phyloP scores from a whole-genome alignment of 2,797 vertebrate species.

The Nothura maculosa region DNA sequence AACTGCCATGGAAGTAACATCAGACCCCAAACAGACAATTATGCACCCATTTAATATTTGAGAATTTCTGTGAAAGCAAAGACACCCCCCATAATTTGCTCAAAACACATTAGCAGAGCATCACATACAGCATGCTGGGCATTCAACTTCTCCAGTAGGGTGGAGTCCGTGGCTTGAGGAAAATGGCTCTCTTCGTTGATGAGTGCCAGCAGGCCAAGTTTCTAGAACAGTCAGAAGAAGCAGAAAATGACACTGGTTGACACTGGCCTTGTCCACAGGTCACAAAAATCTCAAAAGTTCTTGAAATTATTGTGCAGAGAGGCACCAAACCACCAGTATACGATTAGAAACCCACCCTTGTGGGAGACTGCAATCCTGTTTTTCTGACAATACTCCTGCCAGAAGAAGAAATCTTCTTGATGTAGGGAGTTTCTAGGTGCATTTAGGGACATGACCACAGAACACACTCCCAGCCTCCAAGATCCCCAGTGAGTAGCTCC shows the following conservation, averaged over 20 bases:
- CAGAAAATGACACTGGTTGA: not conserved
- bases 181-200: constrained; percentile 99
- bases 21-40: not conserved
- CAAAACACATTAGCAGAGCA: not conserved
- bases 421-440: not conserved
- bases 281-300: not conserved
- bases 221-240: constrained; percentile 80
- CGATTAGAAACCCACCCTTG: not conserved
- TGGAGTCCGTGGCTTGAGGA: constrained; percentile 94
- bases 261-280: not conserved
- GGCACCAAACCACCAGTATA: rapidly evolving
- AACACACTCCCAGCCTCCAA: not conserved
- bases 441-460: not conserved
- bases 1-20: not conserved
- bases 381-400: not conserved
- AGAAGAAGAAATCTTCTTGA: not conserved
- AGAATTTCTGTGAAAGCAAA: not conserved
- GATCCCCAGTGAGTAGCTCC: not conserved
- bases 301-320: not conserved
- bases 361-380: not conserved
- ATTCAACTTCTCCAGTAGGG: constrained; percentile 94
- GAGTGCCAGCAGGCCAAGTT: constrained; percentile 95
- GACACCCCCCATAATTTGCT: not conserved
- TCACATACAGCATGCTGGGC: constrained; percentile 91
- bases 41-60: not conserved